Base-by-base conservation (phyloP, 2,888 invertebrate genomes). In the Punctoribates punctum region DNA sequence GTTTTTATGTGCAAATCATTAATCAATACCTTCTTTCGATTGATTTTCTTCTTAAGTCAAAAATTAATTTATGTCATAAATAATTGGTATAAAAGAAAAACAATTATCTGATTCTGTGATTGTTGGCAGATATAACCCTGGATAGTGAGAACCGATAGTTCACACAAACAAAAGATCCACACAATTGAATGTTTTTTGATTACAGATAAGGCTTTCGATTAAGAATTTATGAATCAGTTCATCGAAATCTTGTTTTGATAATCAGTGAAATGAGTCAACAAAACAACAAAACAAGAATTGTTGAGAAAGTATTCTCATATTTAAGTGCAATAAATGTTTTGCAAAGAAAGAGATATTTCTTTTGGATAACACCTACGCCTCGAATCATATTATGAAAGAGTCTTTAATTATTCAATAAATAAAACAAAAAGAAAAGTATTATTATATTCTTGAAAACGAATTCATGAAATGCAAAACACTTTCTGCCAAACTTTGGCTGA, bases 291-390 rank as follows among this genome's bases (percentile, higher is more conserved):
- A 34, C 57, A 57, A 57, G 9, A 65, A 25, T 11, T 34, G 27
- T 60, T 60, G 62, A 65, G 27, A 34, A 27, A 34, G 34, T 29
- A 34, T 65, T 34, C 15, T 34, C 8, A 34, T 34, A 34, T 34
- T 34, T 34, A 8, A 34, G 34, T 34, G 34, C 34, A 34, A 34
- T 34, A 34, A 27, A 65, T 17, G n/a, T 34, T n/a, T 34, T 65
- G 11, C 34, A 65, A 65, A 34, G 15, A 57, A n/a, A 65, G 34
- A 34, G 34, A 17, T 34, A 34, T n/a, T 57, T 13, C 8, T 65
- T 34, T 34, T 29, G 62, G 15, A 65, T 15, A 34, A 65, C 62
- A 65, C 62, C 62, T 65, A 65, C 62, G 17, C 62, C 4, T 29
- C 15, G 15, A 65, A 29, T 29, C 27, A 48, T 17, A 60, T 29